Evolutionary conservation across 2,113 vertebrate species (phyloP).

Genomic region (Myiozetetes cayanensis): DNA sequence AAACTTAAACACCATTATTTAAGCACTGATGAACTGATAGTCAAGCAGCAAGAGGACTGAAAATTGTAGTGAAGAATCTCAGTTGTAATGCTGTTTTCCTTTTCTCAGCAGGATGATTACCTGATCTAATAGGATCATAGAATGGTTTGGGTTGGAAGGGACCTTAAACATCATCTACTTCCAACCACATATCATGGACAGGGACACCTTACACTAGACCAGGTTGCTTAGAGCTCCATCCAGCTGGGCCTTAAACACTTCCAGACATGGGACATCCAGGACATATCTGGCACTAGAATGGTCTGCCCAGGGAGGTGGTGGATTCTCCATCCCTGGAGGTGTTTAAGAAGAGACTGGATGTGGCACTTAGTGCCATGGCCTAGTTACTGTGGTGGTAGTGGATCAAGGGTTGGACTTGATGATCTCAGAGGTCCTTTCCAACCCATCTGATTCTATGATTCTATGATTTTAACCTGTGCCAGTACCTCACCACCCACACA

Average conservation of each 20-base stretch:
- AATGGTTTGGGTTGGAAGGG: neutral
- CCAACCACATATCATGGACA: neutral
- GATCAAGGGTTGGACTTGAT: too few species aligned
- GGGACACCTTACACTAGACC: neutral
- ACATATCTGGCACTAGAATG: neutral
- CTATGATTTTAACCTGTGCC: too few species aligned
- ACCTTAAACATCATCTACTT: neutral
- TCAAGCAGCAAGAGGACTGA: neutral
- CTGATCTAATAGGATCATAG: neutral
- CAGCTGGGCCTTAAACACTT: neutral
- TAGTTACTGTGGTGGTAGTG: too few species aligned
- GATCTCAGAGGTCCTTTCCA: too few species aligned
- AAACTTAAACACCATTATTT: neutral
- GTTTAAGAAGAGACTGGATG: too few species aligned
- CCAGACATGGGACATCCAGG: neutral
- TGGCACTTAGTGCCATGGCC: too few species aligned
- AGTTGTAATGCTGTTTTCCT: neutral
- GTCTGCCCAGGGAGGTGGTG: too few species aligned
- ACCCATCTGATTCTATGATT: too few species aligned
- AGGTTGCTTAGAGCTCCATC: neutral
- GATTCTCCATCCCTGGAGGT: too few species aligned
- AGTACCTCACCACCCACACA: neutral
- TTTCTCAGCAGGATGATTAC: neutral
- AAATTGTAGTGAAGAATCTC: neutral
- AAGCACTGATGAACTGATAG: conserved; percentile 28